A percentile compares a stretch with the other conserved stretches of the same genome.
Evolutionary conservation across 2,888 invertebrate genomes (phyloP).

Genomic region (Euzophera pinguis): DNA sequence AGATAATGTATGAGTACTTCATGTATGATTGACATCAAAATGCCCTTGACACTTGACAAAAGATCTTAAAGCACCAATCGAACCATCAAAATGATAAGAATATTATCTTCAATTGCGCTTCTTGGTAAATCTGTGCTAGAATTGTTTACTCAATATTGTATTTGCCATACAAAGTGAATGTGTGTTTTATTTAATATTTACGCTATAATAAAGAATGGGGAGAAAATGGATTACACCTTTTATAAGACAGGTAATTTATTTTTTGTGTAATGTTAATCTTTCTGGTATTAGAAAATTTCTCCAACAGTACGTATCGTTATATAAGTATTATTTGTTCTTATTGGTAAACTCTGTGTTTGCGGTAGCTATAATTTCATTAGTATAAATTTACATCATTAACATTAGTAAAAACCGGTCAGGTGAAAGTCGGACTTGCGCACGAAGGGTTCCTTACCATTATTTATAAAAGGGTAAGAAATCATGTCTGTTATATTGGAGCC

Average conservation of each 20-base stretch:
- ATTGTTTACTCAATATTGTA: neutral
- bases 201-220: neutral
- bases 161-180: neutral
- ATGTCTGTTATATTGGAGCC: too few species aligned
- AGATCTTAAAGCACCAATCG: neutral
- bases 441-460: too few species aligned
- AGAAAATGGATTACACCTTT: slow-evolving; percentile 6
- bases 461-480: too few species aligned
- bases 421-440: too few species aligned
- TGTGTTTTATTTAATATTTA: too few species aligned
- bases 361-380: too few species aligned
- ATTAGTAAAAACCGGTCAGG: too few species aligned
- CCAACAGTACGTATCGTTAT: neutral
- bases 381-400: too few species aligned
- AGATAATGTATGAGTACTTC: neutral
- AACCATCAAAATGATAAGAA: neutral
- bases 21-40: neutral
- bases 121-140: neutral
- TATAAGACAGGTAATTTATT: neutral
- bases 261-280: neutral
- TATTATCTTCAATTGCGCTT: neutral
- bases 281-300: neutral
- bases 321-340: too few species aligned
- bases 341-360: too few species aligned
- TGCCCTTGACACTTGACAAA: neutral